A percentile compares a stretch with the other conserved stretches of the same genome.
phyloP scores from a whole-genome alignment of 2,797 vertebrate genomes.

The Micromesistius poutassou region DNA sequence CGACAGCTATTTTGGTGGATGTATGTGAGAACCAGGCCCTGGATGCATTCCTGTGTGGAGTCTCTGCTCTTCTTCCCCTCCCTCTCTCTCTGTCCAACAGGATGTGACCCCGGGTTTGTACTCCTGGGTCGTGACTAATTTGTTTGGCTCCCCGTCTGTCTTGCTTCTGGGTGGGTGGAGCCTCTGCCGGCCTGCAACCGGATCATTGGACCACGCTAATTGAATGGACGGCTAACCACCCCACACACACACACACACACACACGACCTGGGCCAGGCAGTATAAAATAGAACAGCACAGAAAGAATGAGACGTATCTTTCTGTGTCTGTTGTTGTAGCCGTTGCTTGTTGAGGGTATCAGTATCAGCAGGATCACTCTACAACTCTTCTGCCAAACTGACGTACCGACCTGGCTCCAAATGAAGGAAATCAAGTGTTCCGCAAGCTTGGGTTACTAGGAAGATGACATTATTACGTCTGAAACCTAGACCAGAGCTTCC shows the following conservation, averaged over 20 bases:
- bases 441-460: background rate
- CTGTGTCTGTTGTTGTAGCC: conserved; percentile 6
- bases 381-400: background rate
- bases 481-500: background rate
- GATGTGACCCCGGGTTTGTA: conserved; percentile 26
- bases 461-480: background rate
- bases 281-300: conserved; percentile 18
- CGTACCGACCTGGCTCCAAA: background rate
- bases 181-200: conserved; percentile 31
- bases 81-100: conserved; percentile 17
- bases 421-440: background rate
- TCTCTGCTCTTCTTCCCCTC: conserved; percentile 19
- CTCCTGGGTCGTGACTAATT: conserved; percentile 38
- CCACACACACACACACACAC: too few species aligned
- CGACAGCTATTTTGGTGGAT: conserved; percentile 12
- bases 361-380: background rate
- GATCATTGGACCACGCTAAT: conserved; percentile 34
- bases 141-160: conserved; percentile 39
- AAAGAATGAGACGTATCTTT: conserved; percentile 1
- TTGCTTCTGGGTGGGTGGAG: conserved; percentile 32
- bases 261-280: conserved; percentile 10
- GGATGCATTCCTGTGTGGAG: conserved; percentile 17
- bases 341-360: background rate
- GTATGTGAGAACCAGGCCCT: conserved; percentile 24
- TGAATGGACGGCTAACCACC: conserved; percentile 35